Base-by-base conservation (phyloP, 1,140 invertebrate species). In the Sarcophaga bullata region DNA sequence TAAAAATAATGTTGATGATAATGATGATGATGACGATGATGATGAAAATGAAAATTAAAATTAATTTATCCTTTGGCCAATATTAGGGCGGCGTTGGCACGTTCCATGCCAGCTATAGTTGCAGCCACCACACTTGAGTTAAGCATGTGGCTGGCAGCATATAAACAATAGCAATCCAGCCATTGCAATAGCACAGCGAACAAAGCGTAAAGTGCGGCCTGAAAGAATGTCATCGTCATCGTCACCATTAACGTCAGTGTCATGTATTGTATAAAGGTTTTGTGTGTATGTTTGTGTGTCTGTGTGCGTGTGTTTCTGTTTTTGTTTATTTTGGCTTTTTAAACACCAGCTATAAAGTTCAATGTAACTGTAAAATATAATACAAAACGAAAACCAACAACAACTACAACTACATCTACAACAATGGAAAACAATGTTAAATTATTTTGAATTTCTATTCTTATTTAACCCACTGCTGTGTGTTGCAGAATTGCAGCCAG, bases 281-380 rank as follows among this genome's bases (percentile, higher is more conserved):
- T 25, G n/a, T n/a, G 2, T 25, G 9, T 25, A 6, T 68, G 17
- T 68, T 1, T 68, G 62, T 37, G 17, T 68, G 19, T 62, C 7
- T 68, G 6, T 68, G 25, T 25, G n/a, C 13, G 6, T 68, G 9
- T 25, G 17, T 68, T 19, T 68, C 25, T 68, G 62, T 17, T 68
- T 58, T 58, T 58, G 7, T 58, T 58, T n/a, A 13, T 58, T 19
- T 7, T 19, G 19, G 19, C 15, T 52, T 37, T 37, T 52, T n/a
- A 68, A 68, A 68, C 17, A 19, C 62, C 17, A 37, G 25, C 25
- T 37, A 37, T 19, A 68, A 68, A 68, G 62, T 68, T 68, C 62
- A 68, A 68, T 68, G 62, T 68, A 68, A 19, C 62, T 68, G 62
- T 68, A 68, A 68, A 68, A 37, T 37, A 37, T 37, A 37, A 37